Evolutionary conservation across 1,140 invertebrate genomes (phyloP).

Genomic region (Contarinia nasturtii): DNA sequence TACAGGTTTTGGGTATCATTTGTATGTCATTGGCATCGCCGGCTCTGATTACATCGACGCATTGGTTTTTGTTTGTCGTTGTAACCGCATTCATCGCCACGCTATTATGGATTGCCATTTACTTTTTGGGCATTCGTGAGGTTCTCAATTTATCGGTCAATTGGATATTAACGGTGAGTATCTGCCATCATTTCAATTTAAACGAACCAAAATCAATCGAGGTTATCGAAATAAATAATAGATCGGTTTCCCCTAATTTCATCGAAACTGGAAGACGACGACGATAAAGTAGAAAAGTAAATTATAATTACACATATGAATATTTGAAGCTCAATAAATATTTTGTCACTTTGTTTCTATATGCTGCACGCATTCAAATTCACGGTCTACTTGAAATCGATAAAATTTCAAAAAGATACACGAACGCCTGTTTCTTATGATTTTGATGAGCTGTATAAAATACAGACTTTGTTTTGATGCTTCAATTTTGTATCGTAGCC

Average conservation of each 20-base stretch:
- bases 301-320: no score
- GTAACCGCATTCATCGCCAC: slow-evolving; percentile 62
- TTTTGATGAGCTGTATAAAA: no score
- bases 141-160: slow-evolving; percentile 58
- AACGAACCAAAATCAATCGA: not conserved
- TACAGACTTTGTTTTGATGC: no score
- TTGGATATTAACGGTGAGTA: slow-evolving; percentile 63
- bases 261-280: not conserved
- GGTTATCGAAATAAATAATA: not conserved
- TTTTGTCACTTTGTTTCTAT: not conserved
- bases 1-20: slow-evolving; percentile 62
- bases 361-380: no score
- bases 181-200: not conserved
- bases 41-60: slow-evolving; percentile 33
- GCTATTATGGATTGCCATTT: slow-evolving; percentile 61
- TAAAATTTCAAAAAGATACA: no score
- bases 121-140: slow-evolving; percentile 58
- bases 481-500: no score
- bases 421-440: no score
- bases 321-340: no score
- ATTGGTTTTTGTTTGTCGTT: slow-evolving; percentile 70
- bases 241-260: not conserved
- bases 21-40: slow-evolving; percentile 59
- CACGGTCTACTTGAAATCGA: no score
- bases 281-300: not conserved